Percentiles rank a stretch among this genome's conserved stretches.
Conservation (phyloP, 2,113 vertebrate genomes). For the Heloderma charlesbogerti region DNA sequence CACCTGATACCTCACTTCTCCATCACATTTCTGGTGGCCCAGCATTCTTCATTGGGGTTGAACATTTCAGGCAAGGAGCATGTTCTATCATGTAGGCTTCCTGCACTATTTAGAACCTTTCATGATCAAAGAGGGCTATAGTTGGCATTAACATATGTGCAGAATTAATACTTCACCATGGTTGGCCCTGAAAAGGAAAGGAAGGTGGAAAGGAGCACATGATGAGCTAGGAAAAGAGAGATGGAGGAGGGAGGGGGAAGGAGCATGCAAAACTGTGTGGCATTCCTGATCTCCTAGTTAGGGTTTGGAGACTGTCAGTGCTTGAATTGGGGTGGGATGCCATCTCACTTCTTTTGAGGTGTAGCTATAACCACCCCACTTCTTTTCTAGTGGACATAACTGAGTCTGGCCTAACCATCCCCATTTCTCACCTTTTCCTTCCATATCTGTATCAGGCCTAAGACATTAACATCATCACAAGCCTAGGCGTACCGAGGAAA, state of each 20-base stretch:
- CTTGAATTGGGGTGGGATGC: no score
- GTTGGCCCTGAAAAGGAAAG: not conserved
- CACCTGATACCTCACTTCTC: no score
- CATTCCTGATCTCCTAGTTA: no score
- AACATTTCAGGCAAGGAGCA: not conserved
- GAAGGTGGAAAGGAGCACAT: not conserved
- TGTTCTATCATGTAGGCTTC: not conserved
- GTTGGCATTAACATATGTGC: not conserved
- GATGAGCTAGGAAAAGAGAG: not conserved
- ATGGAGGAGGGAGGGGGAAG: not conserved
- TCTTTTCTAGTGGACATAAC: no score
- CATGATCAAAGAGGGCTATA: not conserved
- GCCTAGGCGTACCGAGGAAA: not conserved
- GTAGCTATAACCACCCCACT: no score
- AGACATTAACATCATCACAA: not conserved
- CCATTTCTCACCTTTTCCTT: not conserved
- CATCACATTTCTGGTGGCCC: not conserved
- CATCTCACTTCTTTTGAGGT: no score
- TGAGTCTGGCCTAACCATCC: no score
- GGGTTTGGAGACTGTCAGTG: no score
- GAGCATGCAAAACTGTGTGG: no score
- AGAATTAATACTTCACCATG: not conserved
- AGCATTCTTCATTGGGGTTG: not conserved
- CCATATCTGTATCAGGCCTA: not conserved
- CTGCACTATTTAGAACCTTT: not conserved